Percentiles rank a stretch among this genome's conserved stretches.
phyloP scores from a whole-genome alignment of 2,113 vertebrate genomes.

The Lichenostomus cassidix region DNA sequence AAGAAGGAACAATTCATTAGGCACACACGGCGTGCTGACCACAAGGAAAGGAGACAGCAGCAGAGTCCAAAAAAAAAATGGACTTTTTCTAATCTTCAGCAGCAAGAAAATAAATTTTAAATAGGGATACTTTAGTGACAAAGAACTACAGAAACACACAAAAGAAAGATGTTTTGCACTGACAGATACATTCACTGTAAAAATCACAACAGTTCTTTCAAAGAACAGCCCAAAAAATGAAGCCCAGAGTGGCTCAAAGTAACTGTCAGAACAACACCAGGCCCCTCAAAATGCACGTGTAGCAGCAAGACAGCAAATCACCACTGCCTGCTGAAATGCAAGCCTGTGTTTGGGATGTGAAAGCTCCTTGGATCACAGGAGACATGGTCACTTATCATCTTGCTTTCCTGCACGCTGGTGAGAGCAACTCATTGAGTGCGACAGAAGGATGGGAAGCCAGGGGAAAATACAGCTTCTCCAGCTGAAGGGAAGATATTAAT shows the following conservation, averaged over 20 bases:
- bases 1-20: not conserved
- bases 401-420: not conserved
- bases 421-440: not conserved
- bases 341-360: not conserved
- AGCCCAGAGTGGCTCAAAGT: not conserved
- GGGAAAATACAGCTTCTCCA: not conserved
- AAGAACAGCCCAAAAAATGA: not conserved
- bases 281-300: not conserved
- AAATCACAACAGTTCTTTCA: not conserved
- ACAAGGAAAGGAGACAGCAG: not conserved
- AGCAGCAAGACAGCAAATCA: not conserved
- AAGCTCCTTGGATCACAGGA: not conserved
- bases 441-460: not conserved
- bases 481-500: not conserved
- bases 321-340: not conserved
- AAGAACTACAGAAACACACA: not conserved
- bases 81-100: not conserved
- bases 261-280: not conserved
- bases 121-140: not conserved
- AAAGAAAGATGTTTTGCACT: not conserved
- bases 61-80: not conserved
- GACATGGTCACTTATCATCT: not conserved
- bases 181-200: not conserved
- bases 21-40: not conserved
- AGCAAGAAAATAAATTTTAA: not conserved